These are phyloP conservation scores for Ptiloglossa arizonensis DNA, from an alignment of 1,140 invertebrate genomes.

Conservation along the genomic window DNA sequence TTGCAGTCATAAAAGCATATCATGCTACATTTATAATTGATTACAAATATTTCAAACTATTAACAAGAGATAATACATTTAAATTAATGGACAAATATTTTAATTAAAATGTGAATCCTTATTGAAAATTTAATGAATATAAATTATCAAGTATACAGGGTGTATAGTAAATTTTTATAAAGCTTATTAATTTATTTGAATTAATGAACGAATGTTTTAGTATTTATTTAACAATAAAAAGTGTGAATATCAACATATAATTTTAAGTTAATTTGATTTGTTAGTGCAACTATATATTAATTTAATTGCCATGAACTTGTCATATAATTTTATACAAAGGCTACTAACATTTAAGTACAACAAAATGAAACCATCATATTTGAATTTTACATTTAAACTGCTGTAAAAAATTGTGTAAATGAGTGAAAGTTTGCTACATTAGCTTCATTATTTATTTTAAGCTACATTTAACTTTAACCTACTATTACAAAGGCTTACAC, in stretches of 20 bases:
- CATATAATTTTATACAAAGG: not conserved
- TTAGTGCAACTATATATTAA: not conserved
- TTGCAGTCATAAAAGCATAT: not conserved
- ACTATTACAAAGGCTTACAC: conserved; percentile 31
- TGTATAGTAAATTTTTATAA: too few species aligned
- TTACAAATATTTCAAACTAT: not conserved
- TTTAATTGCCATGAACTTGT: not conserved
- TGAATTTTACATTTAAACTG: not conserved
- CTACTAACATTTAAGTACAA: not conserved
- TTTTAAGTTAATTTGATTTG: too few species aligned
- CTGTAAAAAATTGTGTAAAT: conserved; percentile 14
- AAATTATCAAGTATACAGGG: too few species aligned
- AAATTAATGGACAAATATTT: too few species aligned
- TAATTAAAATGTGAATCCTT: not conserved
- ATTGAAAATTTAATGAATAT: not conserved
- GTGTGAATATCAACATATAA: not conserved
- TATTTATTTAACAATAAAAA: not conserved
- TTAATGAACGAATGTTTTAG: too few species aligned
- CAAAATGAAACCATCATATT: not conserved
- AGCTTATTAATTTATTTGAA: too few species aligned
- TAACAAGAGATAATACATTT: not conserved
- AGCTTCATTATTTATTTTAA: conserved; percentile 44
- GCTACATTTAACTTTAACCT: conserved; percentile 41
- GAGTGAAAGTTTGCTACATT: conserved; percentile 13
- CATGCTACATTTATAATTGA: conserved; percentile 9